phyloP scores from a whole-genome alignment of 1,140 invertebrate species.

The Manduca sexta region DNA sequence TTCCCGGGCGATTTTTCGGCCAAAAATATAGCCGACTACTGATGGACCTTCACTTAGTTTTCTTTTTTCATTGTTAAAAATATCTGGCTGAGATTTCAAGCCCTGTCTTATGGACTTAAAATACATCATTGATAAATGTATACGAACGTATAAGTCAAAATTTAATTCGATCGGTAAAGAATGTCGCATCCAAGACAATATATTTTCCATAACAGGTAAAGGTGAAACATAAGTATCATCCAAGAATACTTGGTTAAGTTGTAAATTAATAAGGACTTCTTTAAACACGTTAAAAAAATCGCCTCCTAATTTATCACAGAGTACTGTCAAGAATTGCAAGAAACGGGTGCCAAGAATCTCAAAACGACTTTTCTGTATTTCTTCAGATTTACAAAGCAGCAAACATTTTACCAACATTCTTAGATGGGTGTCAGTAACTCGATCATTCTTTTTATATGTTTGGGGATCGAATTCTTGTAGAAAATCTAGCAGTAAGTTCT shows the following conservation, averaged over 20 bases:
- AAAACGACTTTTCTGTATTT: constrained; percentile 22
- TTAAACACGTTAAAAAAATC: neutral
- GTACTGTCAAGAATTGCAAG: neutral
- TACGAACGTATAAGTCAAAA: constrained; percentile 28
- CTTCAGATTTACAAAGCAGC: too few species aligned
- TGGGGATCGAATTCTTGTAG: constrained; percentile 1
- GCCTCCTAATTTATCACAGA: neutral
- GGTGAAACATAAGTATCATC: constrained; percentile 21
- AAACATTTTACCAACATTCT: too few species aligned
- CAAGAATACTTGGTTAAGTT: constrained; percentile 37
- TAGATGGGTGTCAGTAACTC: constrained; percentile 10
- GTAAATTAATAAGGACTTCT: constrained; percentile 12
- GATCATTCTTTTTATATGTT: constrained; percentile 3
- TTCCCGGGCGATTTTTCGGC: constrained; percentile 1
- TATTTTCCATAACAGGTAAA: constrained; percentile 29
- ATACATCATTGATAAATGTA: constrained; percentile 44
- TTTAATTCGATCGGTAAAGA: constrained; percentile 27
- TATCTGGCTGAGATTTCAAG: constrained; percentile 21
- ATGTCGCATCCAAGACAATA: constrained; percentile 25
- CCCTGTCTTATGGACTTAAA: constrained; percentile 31
- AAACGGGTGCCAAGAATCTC: constrained; percentile 24
- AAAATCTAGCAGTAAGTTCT: constrained; percentile 3
- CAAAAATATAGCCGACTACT: neutral
- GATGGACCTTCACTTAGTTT: neutral
- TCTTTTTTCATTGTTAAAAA: constrained; percentile 12